These are phyloP conservation scores for Gambusia holbrooki DNA, from an alignment of 2,113 vertebrate genomes.

Conservation along the genomic window DNA sequence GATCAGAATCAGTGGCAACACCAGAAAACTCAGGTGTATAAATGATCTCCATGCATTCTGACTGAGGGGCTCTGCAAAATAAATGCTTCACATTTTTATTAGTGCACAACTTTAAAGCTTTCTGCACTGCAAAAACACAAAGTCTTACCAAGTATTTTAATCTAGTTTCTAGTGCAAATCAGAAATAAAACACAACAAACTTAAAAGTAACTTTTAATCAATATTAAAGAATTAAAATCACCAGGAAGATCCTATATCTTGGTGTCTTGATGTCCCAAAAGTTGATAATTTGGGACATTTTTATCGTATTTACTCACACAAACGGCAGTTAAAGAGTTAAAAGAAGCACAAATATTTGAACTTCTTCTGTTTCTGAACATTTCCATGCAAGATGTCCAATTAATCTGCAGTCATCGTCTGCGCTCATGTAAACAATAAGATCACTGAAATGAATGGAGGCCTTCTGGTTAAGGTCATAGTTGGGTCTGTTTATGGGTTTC, in stretches of 20 bases:
- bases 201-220: too few species aligned
- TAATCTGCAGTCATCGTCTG: not conserved
- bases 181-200: too few species aligned
- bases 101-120: not conserved
- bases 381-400: not conserved
- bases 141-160: too few species aligned
- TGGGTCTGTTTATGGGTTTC: constrained; percentile 43
- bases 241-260: too few species aligned
- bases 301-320: not conserved
- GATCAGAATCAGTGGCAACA: not conserved
- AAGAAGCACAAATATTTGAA: constrained; percentile 23
- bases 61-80: not conserved
- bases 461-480: constrained; percentile 6
- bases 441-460: constrained; percentile 5
- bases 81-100: not conserved
- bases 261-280: too few species aligned
- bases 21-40: not conserved
- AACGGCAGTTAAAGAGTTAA: constrained; percentile 1
- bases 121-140: too few species aligned
- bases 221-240: too few species aligned
- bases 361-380: constrained; percentile 11
- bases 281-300: not conserved
- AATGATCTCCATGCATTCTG: not conserved
- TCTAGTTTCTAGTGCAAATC: too few species aligned
- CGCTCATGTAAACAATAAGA: constrained; percentile 4